Conservation (phyloP, 2,888 invertebrate genomes). For the Hyalella azteca region DNA sequence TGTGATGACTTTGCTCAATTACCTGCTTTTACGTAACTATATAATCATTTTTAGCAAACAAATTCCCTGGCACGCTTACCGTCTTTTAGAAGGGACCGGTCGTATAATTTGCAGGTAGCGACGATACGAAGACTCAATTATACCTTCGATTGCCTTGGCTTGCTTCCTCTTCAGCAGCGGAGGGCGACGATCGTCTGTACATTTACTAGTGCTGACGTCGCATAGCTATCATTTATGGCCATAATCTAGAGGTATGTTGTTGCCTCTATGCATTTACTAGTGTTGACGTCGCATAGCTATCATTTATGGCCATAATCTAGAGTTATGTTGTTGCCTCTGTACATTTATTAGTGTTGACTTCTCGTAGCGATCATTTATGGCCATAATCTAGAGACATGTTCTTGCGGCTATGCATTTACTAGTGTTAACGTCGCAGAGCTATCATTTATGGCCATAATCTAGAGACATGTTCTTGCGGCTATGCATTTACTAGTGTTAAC, state of each 20-base stretch:
- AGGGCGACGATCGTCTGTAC: neutral
- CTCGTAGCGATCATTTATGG: no score
- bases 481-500: no score
- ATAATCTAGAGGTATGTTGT: constrained; percentile 22
- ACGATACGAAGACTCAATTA: neutral
- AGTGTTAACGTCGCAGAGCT: no score
- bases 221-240: neutral
- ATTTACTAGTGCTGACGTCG: constrained; percentile 15
- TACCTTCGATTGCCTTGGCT: neutral
- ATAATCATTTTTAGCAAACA: neutral
- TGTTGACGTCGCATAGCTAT: neutral
- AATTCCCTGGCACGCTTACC: neutral
- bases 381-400: no score
- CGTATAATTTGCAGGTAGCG: neutral
- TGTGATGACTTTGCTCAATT: no score
- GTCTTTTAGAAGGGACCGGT: neutral
- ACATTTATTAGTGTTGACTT: no score
- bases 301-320: no score
- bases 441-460: no score
- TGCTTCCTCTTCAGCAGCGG: neutral
- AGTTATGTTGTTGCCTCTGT: no score
- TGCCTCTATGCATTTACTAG: neutral
- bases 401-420: no score
- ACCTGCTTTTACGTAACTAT: no score
- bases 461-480: no score